Evolutionary conservation across 2,888 invertebrate genomes (phyloP), one percentile per base, ranked within the genome.

Genomic region (Scelioninae gen. 2): DNA sequence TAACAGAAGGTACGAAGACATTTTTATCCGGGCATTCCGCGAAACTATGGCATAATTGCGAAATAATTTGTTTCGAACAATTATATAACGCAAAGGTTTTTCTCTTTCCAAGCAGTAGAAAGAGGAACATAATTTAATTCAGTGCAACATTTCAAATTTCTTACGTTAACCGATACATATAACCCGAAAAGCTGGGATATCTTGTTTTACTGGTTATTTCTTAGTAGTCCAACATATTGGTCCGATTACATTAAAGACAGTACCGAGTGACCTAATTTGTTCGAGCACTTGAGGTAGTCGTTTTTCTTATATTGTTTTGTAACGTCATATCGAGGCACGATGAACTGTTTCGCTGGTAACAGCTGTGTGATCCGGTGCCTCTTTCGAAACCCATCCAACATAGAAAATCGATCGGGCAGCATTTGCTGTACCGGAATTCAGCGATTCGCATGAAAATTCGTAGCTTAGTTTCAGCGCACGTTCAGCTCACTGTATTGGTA

Each of bases 391-490:
- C 37, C 60, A 72, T 46, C 53, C 52, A 60, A 31, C 58, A 64
- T 53, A 52, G 43, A 53, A 60, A 58, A 71, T 65, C 64, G 71
- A 65, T 64, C 64, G 39, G 39, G 22, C 28, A 37, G 37, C 18
- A 22, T 43, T 71, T 72, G 60, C 60, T 41, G 60, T 55, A 53
- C 45, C 31, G 35, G 65, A 65, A 52, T 65, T 63, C 22, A 41
- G 46, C 50, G 58, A 65, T 60, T 65, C 41, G 53, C 35, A 46
- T 45, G 46, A 64, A 65, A 72, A 72, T 63, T 65, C 58, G 71
- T 65, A 60, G 53, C 65, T 72, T 72, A 48, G 65, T 65, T 72
- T 72, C 65, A 57, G 64, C 19, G 65, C 71, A 65, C 65, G 71
- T 72, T 53, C 46, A 41, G 25, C n/a, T 41, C 33, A 37, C 64